Evolutionary conservation across 2,797 vertebrate genomes (phyloP), one percentile per base, ranked within the genome.

Genomic region (Tragelaphus eurycerus): DNA sequence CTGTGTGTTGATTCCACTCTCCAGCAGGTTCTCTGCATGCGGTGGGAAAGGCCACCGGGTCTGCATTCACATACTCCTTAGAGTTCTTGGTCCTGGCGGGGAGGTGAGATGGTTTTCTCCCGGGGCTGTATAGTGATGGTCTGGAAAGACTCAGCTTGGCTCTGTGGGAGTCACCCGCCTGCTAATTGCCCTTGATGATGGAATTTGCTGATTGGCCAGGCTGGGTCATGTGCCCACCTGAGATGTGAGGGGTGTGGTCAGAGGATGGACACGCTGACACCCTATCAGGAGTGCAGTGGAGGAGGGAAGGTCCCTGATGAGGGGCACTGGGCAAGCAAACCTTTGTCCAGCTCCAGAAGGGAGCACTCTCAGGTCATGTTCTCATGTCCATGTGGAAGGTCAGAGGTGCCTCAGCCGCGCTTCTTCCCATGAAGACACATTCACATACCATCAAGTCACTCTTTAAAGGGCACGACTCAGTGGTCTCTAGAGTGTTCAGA

Each of bases 361-460:
- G 59, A 59, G 60, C 19, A 0, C 17, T 7, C 2, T 4, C 21
- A 52, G 7, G 4, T 10, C 57, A 8, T 1, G 4, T 79, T 34
- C 19, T 64, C 14, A 4, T 0, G 10, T 21, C 29, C 12, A 0
- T 1, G 48, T 31, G 23, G 43, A 19, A 78, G 11, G 31, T 1
- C 23, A 2, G 29, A 11, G 14, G 34, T 19, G 11, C 34, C 19
- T 31, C 34, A 2, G 13, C 15, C 19, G 0, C 21, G 46, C 83
- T 85, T 15, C 71, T 88, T 67, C 55, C 79, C 19, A 12, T 7
- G 1, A 55, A 55, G 25, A 83, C 21, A 0, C 1, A 7, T 3
- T 12, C 21, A n/a, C 60, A 31, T 7, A 15, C 55, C 27, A 16
- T 54, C 52, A 62, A 27, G 5, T 29, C 15, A 11, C 55, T 34